Percentiles rank a stretch among this genome's conserved stretches.
These are phyloP conservation scores for Oryzias sinensis DNA, from an alignment of 2,797 vertebrate species.

Conservation along the genomic window DNA sequence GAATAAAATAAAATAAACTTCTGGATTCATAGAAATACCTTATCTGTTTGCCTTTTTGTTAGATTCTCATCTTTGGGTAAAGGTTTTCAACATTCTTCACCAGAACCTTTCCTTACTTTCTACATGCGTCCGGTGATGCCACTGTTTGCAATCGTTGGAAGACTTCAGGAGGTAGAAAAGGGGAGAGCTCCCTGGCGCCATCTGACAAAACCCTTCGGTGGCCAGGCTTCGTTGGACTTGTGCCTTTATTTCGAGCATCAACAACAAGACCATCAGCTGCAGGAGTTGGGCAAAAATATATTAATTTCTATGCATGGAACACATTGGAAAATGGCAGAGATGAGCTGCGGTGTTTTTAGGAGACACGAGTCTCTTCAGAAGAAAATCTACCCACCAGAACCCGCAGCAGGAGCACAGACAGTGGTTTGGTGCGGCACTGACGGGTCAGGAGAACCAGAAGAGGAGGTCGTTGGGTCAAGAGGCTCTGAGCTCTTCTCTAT, in stretches of 20 bases:
- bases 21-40: not conserved
- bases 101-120: conserved; percentile 64
- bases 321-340: not conserved
- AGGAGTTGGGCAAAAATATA: conserved; percentile 14
- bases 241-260: not conserved
- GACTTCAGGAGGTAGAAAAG: conserved; percentile 88
- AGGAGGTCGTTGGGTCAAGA: conserved; percentile 10
- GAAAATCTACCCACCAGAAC: conserved; percentile 43
- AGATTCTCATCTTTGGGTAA: not conserved
- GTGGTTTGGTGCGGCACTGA: conserved; percentile 7
- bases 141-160: conserved; percentile 87
- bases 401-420: not conserved
- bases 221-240: conserved; percentile 46
- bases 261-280: conserved; percentile 29
- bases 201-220: conserved; percentile 82
- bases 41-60: conserved; percentile 6
- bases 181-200: conserved; percentile 73
- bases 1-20: not conserved
- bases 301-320: not conserved
- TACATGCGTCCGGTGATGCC: conserved; percentile 73
- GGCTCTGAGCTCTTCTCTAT: conserved; percentile 59
- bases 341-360: not conserved
- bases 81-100: conserved; percentile 2
- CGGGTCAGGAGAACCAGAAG: conserved; percentile 13
- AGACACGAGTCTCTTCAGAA: conserved; percentile 6